Conservation (phyloP, 2,888 invertebrate species). For the Capitulum mitella region DNA sequence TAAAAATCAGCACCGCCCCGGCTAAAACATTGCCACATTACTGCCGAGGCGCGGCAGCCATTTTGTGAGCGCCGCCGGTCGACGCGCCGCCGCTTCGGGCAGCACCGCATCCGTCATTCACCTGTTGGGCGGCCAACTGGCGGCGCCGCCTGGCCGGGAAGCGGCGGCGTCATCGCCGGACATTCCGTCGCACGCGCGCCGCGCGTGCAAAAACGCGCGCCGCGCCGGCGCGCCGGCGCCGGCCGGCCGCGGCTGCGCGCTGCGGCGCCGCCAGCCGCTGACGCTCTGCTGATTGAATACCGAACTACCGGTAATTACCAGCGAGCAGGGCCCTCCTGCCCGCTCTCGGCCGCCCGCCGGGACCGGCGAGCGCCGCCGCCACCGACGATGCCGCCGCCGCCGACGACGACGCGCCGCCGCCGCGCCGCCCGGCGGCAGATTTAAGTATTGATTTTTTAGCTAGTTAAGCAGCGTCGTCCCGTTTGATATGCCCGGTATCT, state of each 20-base stretch:
- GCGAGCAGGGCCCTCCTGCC: not conserved
- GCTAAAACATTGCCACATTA: not conserved
- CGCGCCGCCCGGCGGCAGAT: not conserved
- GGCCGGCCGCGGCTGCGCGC: not conserved
- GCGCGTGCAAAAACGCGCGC: not conserved
- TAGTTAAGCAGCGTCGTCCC: conserved; percentile 24
- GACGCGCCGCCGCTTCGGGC: not conserved
- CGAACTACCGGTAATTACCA: conserved; percentile 4
- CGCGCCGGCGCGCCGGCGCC: not conserved
- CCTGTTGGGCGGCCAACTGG: not conserved
- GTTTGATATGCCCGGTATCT: conserved; percentile 25
- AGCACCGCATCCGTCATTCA: not conserved
- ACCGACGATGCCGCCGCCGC: not conserved
- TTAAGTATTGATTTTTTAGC: conserved; percentile 26
- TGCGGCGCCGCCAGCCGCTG: not conserved
- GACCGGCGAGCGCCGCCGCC: not conserved
- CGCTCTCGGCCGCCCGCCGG: not conserved
- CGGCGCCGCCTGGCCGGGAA: not conserved
- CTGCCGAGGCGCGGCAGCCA: not conserved
- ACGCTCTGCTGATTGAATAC: not conserved
- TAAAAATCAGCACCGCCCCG: not conserved
- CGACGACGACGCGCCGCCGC: not conserved
- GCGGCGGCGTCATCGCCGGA: not conserved
- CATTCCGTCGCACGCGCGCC: conserved; percentile 17
- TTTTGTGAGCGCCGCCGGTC: not conserved